phyloP scores from a whole-genome alignment of 1,140 invertebrate genomes.

The Drosophila kikkawai region DNA sequence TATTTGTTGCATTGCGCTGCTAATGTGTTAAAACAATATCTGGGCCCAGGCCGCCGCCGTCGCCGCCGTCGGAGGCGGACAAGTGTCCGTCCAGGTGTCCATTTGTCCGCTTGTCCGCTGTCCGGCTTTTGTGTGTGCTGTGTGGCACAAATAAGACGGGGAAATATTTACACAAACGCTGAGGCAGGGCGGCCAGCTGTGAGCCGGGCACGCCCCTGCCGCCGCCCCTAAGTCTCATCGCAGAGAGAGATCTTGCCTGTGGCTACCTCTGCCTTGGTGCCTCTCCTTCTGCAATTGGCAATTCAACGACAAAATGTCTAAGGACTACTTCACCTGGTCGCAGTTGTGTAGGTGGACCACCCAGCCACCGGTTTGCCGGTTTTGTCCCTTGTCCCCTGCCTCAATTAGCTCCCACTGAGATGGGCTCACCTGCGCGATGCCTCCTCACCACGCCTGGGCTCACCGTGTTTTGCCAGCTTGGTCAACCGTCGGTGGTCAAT shows the following conservation, averaged over 20 bases:
- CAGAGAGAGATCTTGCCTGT: not conserved
- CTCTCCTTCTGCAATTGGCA: conserved; percentile 60
- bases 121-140: conserved; percentile 50
- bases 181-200: conserved; percentile 62
- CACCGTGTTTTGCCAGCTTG: conserved; percentile 31
- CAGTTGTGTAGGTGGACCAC: conserved; percentile 64
- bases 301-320: conserved; percentile 63
- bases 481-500: conserved; percentile 50
- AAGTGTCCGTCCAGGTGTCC: conserved; percentile 29
- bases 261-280: conserved; percentile 7
- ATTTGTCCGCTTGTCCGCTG: conserved; percentile 48
- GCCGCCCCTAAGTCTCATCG: conserved; percentile 57
- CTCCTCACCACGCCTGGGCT: not conserved
- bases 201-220: conserved; percentile 65
- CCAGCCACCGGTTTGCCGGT: conserved; percentile 48
- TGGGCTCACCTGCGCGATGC: conserved; percentile 1
- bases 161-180: conserved; percentile 78
- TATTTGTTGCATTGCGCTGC: conserved; percentile 85
- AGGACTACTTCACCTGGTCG: conserved; percentile 13
- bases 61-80: conserved; percentile 26
- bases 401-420: conserved; percentile 77
- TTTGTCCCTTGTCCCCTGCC: conserved; percentile 30
- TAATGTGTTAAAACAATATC: conserved; percentile 85
- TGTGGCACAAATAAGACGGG: conserved; percentile 76
- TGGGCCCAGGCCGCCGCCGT: conserved; percentile 26